A percentile compares a stretch with the other conserved stretches of the same genome.
Evolutionary conservation across 2,888 invertebrate genomes (phyloP).

Genomic region (Pachycephus smyrnensis): DNA sequence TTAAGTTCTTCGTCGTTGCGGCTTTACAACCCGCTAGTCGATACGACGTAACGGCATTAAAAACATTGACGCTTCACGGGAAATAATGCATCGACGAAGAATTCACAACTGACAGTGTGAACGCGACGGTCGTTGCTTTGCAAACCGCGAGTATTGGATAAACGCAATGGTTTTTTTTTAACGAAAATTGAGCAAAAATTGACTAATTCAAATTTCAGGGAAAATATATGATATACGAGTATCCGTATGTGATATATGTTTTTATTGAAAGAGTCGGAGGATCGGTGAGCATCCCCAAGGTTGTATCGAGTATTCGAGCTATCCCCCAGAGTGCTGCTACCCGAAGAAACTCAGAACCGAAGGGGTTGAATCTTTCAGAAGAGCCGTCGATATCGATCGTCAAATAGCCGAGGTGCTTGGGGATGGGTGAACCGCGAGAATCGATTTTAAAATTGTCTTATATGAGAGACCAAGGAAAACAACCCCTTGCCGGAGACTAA

Average conservation of each 20-base stretch:
- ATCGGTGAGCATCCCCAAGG: background rate
- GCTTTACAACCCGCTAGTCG: slow-evolving; percentile 41
- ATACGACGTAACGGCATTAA: background rate
- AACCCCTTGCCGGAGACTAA: background rate
- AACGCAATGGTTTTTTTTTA: background rate
- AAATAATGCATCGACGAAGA: background rate
- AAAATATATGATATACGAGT: background rate
- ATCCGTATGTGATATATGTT: background rate
- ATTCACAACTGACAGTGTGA: background rate
- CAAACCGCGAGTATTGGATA: background rate
- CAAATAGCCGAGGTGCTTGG: slow-evolving; percentile 10
- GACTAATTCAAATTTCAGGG: background rate
- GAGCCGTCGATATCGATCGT: slow-evolving; percentile 22
- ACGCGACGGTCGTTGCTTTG: background rate
- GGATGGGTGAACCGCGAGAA: slow-evolving; percentile 11
- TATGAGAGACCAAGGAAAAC: slow-evolving; percentile 10
- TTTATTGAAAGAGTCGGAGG: background rate
- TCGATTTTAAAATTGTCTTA: slow-evolving; percentile 25
- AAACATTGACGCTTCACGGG: background rate
- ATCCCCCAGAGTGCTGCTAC: background rate
- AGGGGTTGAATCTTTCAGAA: background rate
- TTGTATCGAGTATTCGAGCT: background rate
- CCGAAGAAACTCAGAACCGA: background rate
- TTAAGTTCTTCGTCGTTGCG: slow-evolving; percentile 43
- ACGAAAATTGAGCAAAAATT: too few species aligned